Base-by-base conservation (phyloP, 2,797 vertebrate species). In the Echiichthys vipera region DNA sequence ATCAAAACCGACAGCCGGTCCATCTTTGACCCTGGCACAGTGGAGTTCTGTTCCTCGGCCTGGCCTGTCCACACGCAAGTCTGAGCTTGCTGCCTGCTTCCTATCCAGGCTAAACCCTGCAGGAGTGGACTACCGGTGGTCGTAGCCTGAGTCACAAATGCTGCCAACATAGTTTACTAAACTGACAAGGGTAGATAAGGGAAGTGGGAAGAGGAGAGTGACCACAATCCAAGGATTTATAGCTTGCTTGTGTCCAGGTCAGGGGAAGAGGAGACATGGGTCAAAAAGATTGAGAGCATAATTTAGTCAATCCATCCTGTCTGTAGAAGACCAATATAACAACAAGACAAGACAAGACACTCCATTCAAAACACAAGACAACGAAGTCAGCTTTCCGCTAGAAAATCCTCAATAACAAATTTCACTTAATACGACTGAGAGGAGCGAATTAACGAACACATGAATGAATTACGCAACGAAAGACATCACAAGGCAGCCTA, bases 211-310 rank as follows among this genome's bases (percentile, higher is more conserved):
- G 53, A 50, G 46, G n/a, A n/a, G n/a, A n/a, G 40, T 43, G 59
- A 61, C 17, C 25, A 46, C 51, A 57, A 55, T 47, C 22, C 57
- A 76, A 24, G 10, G 29, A 81, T 86, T 82, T 87, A 89, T 63
- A 55, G 56, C 39, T 34, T 45, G 61, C 77, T 81, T 78, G 61
- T 67, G 79, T 65, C 65, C 56, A 76, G 75, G 81, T 84, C 74
- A 78, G 45, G 0, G 65, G 57, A 71, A 53, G 73, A 87, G 69
- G 69, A 77, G 65, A 62, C 11, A 7, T 8, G 29, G 83, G 78
- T 86, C 71, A 73, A 77, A 78, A 58, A 74, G 56, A 86, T 46
- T 56, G 42, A 78, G 24, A 67, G 55, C 65, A 76, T 88, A 64
- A 36, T 81, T n/a, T 78, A 49, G 15, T 54, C 39, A 53, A 65